A percentile compares a stretch with the other conserved stretches of the same genome.
Evolutionary conservation across 2,888 invertebrate species (phyloP).

Genomic region (Rhorus exstirpatorius): DNA sequence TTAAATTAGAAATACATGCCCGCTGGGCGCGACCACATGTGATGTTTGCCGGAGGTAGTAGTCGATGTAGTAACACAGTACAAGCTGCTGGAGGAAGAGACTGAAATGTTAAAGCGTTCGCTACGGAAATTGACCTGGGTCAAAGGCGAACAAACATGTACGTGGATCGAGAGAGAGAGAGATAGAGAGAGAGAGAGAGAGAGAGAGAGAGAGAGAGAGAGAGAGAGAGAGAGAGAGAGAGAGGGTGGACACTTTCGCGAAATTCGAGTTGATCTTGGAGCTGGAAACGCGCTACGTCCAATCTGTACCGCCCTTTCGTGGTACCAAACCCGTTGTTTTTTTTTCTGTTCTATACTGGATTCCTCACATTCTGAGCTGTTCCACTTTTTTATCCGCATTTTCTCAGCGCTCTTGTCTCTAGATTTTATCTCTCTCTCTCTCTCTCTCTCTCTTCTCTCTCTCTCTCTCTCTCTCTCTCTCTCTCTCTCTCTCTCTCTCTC

Average conservation of each 20-base stretch:
- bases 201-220: slow-evolving; percentile 2
- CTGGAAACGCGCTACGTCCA: slow-evolving; percentile 18
- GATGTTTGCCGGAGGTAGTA: slow-evolving; percentile 20
- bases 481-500: neutral
- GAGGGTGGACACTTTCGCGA: slow-evolving; percentile 17
- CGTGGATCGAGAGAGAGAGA: too few relatives aligned
- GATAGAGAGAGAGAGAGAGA: too few relatives aligned
- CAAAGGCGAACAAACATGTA: slow-evolving; percentile 44
- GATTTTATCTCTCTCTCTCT: slow-evolving; percentile 3
- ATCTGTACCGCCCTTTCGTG: slow-evolving; percentile 61
- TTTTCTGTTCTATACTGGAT: neutral
- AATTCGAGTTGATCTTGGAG: slow-evolving; percentile 2
- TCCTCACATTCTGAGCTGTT: neutral
- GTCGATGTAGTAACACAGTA: slow-evolving; percentile 17
- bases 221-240: too few relatives aligned
- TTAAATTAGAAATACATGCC: slow-evolving; percentile 55
- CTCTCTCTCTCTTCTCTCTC: neutral
- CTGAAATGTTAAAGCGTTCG: slow-evolving; percentile 58
- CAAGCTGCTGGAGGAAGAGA: neutral
- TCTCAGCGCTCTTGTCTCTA: slow-evolving; percentile 1
- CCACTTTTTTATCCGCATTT: slow-evolving; percentile 29
- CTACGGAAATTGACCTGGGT: slow-evolving; percentile 51
- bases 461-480: slow-evolving; percentile 7
- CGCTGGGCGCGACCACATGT: slow-evolving; percentile 1
- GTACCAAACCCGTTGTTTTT: slow-evolving; percentile 25